phyloP scores from a whole-genome alignment of 2,113 vertebrate species.

The Hyla sarda region DNA sequence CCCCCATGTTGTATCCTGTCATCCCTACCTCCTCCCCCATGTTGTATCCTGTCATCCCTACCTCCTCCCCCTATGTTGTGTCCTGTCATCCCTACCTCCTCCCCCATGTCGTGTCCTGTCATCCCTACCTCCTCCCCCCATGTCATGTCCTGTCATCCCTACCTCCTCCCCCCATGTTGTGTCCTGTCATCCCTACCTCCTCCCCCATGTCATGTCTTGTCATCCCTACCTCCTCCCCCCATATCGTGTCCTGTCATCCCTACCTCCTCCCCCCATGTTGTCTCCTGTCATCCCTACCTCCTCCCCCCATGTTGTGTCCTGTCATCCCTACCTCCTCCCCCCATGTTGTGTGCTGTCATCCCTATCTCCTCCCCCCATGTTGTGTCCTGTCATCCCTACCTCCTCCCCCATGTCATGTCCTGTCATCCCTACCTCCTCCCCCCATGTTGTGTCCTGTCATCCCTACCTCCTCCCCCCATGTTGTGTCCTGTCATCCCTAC shows the following conservation, averaged over 20 bases:
- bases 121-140: background rate
- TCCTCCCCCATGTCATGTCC: background rate
- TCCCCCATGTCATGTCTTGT: background rate
- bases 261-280: background rate
- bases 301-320: background rate
- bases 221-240: background rate
- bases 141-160: background rate
- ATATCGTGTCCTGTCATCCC: too few relatives aligned
- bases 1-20: background rate
- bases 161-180: background rate
- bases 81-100: background rate
- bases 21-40: background rate
- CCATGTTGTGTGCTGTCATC: background rate
- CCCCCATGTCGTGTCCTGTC: background rate
- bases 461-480: background rate
- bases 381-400: background rate
- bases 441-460: background rate
- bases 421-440: background rate
- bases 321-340: background rate
- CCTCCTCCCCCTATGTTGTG: background rate
- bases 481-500: background rate
- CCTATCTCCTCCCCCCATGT: background rate
- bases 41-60: background rate
- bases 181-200: background rate
- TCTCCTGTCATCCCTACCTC: background rate